Conservation (phyloP, 2,888 invertebrate species). For the Napeogenes inachia region DNA sequence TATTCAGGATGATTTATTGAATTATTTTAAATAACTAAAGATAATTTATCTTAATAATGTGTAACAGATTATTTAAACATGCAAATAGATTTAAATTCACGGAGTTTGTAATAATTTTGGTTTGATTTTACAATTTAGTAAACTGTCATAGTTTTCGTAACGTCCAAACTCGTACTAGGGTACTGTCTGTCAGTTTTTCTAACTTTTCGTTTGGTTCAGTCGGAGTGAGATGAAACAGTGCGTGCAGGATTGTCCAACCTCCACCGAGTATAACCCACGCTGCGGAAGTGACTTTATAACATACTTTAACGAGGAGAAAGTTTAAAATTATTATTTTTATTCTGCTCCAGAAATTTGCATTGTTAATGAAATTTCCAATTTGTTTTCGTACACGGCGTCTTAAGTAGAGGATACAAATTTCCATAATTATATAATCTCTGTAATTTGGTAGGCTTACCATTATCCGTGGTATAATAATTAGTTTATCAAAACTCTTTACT, state of each 20-base stretch:
- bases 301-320: slow-evolving; percentile 47
- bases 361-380: slow-evolving; percentile 23
- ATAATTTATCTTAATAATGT: no score
- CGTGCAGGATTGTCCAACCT: slow-evolving; percentile 25
- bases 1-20: no score
- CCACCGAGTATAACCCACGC: slow-evolving; percentile 43
- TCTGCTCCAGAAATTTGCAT: slow-evolving; percentile 17
- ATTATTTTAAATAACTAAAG: no score
- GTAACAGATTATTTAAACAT: no score
- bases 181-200: no score
- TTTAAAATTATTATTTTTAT: slow-evolving; percentile 25
- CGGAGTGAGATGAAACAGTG: slow-evolving; percentile 33
- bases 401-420: neutral
- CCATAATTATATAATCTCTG: slow-evolving; percentile 2
- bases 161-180: no score
- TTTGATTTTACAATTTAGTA: no score
- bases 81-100: no score
- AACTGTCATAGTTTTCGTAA: no score
- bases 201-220: slow-evolving; percentile 22
- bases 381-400: slow-evolving; percentile 11
- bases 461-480: neutral
- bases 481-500: neutral
- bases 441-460: slow-evolving; percentile 1
- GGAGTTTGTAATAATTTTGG: no score
- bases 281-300: slow-evolving; percentile 48